Evolutionary conservation across 1,140 invertebrate genomes (phyloP), one percentile per base, ranked within the genome.

Genomic region (Scaptomyza graminum): DNA sequence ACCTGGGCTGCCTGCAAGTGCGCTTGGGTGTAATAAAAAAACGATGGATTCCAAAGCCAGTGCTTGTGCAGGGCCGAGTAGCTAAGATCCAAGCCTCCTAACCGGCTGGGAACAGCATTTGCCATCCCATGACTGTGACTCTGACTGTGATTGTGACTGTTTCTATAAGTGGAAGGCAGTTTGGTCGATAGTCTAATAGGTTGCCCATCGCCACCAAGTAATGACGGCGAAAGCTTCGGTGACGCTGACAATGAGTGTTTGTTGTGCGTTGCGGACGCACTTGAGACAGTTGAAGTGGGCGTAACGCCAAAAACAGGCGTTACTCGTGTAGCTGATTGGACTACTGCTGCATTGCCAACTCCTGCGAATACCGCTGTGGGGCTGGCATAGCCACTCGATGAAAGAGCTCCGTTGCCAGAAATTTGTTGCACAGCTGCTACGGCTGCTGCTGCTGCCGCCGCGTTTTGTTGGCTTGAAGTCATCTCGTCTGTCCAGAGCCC

Each of bases 401-500:
- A 3, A n/a, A 34, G 31, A 2, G 37, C 51, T 15, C 50, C 64
- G 8, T 47, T 61, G 15, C 37, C 64, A 11, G 71, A 62, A 7
- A 73, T 66, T 4, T 82, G 83, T 18, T 85, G 82, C 18, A 71
- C 51, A n/a, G 76, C 76, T 34, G 78, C 76, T 5, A 66, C 61
- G 13, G 84, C 73, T 8, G 87, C 88, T 0, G 82, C 89, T 6
- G 79, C 77, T 0, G 89, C 89, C 6, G 90, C 85, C 0, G 90
- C 90, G 25, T 85, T 90, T 41, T 91, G 90, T 71, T 91, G 90
- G 54, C 81, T 91, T 15, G 90, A 90, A 5, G 90, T 91, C 90
- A 93, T 93, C 54, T 94, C 94, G 55, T 95, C 93, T n/a, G 94
- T 94, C 94, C 95, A 95, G 2, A 94, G 93, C 4, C 96, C 95